A percentile compares a stretch with the other conserved stretches of the same genome.
Evolutionary conservation across 2,888 invertebrate genomes (phyloP).

Genomic region (Clitarchus hookeri): DNA sequence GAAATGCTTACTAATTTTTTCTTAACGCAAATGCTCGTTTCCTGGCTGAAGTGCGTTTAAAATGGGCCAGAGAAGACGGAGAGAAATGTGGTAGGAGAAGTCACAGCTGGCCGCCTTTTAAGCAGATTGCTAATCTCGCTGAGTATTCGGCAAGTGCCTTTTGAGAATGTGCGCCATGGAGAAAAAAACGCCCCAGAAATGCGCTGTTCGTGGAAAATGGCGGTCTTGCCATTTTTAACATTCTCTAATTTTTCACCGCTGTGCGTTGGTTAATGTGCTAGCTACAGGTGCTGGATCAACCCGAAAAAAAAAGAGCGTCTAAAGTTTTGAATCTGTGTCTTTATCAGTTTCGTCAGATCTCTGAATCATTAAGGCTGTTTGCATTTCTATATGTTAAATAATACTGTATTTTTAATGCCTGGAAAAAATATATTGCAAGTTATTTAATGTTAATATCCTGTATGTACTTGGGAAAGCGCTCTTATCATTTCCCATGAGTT

Average conservation of each 20-base stretch:
- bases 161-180: background rate
- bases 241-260: background rate
- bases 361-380: too few species aligned
- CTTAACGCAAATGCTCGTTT: background rate
- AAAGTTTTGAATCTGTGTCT: too few species aligned
- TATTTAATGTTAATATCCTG: too few species aligned
- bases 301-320: background rate
- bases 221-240: background rate
- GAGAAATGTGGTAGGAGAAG: background rate
- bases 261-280: background rate
- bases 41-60: background rate
- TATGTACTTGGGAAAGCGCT: too few species aligned
- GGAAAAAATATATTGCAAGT: too few species aligned
- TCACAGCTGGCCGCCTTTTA: background rate
- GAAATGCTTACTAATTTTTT: background rate
- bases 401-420: too few species aligned
- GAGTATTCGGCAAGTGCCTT: constrained; percentile 1
- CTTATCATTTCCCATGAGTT: too few species aligned
- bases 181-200: background rate
- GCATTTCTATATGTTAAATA: too few species aligned
- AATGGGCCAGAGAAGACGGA: background rate
- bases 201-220: background rate
- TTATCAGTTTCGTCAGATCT: too few species aligned
- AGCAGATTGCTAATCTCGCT: background rate
- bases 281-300: background rate